These are phyloP conservation scores for Porites cylindrica DNA, from an alignment of 92 coral and sea anemone species.

Conservation along the genomic window DNA sequence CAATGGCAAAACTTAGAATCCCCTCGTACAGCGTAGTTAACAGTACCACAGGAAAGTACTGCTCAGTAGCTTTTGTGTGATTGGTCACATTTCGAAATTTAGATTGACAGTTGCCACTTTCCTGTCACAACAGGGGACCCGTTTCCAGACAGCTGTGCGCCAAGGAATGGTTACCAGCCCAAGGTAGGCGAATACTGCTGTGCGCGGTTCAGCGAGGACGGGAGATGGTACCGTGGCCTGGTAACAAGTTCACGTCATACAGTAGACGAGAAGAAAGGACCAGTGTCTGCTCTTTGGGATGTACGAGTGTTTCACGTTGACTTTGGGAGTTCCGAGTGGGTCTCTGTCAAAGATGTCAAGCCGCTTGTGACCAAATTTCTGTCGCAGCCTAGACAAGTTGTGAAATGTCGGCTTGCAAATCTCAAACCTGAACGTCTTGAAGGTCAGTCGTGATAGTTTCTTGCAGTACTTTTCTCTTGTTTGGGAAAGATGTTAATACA, in stretches of 20 bases:
- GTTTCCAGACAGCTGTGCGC: conserved; percentile 7
- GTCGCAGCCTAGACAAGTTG: conserved; percentile 93
- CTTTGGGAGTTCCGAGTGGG: conserved; percentile 89
- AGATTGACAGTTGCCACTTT: not conserved
- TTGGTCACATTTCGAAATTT: not conserved
- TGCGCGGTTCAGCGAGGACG: conserved; percentile 85
- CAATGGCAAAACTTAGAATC: not conserved
- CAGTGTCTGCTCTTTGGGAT: conserved; percentile 1
- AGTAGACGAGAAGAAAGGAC: conserved; percentile 24
- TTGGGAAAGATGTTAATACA: not conserved
- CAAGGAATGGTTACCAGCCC: conserved; percentile 35
- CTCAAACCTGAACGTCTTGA: conserved; percentile 70
- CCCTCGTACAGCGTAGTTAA: not conserved
- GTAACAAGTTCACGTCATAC: conserved; percentile 62
- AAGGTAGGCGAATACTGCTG: conserved; percentile 89
- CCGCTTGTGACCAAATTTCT: conserved; percentile 81
- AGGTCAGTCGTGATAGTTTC: conserved; percentile 34
- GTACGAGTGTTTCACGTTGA: conserved; percentile 92
- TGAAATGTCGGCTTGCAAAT: conserved; percentile 86
- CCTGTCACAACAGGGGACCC: conserved; percentile 1
- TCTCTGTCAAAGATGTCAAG: conserved; percentile 68
- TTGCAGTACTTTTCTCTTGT: not conserved
- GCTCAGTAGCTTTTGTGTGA: not conserved
- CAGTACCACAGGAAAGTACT: not conserved
- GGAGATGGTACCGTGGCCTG: conserved; percentile 90